These are phyloP conservation scores for Trisateles emortualis DNA, from an alignment of 2,888 invertebrate genomes.

Conservation along the genomic window DNA sequence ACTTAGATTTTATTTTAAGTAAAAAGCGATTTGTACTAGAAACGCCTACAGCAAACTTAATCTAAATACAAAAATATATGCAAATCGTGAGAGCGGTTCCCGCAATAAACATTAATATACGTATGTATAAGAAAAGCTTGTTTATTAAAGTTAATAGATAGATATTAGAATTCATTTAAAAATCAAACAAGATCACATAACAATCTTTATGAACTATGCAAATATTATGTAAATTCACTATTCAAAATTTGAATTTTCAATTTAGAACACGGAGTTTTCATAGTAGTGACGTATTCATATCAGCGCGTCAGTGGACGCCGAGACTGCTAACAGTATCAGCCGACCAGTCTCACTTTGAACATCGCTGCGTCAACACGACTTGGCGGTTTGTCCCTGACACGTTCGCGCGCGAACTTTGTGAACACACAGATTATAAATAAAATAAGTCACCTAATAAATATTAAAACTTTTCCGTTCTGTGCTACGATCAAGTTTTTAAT, in stretches of 20 bases:
- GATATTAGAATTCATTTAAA: too few species aligned
- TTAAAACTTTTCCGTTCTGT: constrained; percentile 21
- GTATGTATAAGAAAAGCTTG: too few species aligned
- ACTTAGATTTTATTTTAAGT: too few species aligned
- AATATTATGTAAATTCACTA: background rate
- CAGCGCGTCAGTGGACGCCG: constrained; percentile 25
- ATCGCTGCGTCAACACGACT: constrained; percentile 50
- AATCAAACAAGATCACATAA: too few species aligned
- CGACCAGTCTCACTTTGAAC: constrained; percentile 52
- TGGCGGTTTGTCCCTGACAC: constrained; percentile 30
- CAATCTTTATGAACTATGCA: too few species aligned
- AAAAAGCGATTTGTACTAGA: too few species aligned
- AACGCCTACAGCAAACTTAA: too few species aligned
- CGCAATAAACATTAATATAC: too few species aligned
- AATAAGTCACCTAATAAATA: constrained; percentile 1
- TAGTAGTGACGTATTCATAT: constrained; percentile 23
- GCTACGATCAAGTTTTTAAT: constrained; percentile 25
- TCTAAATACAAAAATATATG: too few species aligned
- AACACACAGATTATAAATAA: constrained; percentile 15
- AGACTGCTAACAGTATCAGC: constrained; percentile 20
- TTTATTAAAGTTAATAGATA: too few species aligned
- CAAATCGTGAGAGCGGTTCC: too few species aligned
- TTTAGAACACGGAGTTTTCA: constrained; percentile 11
- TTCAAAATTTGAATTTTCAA: constrained; percentile 1
- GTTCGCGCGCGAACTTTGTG: constrained; percentile 46